These are phyloP conservation scores for Neotoxoptera formosana DNA, from an alignment of 1,140 invertebrate species.

Conservation along the genomic window DNA sequence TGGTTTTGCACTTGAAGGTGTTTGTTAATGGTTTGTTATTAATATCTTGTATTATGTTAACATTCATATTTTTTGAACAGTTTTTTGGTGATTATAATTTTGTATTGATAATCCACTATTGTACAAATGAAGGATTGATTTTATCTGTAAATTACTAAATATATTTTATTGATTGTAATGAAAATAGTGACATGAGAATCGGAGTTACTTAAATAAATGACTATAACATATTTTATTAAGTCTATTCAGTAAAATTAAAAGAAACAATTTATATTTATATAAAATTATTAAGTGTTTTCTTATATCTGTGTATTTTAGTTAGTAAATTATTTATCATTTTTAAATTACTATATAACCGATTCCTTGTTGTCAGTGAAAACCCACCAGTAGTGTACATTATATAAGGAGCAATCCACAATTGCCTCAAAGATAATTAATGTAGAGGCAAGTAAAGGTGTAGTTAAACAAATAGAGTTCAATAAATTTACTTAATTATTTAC, in stretches of 20 bases:
- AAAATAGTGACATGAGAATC: not conserved
- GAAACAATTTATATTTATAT: not conserved
- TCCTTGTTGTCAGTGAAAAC: not conserved
- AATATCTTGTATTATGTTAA: conserved; percentile 15
- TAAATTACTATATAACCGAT: not conserved
- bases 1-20: conserved; percentile 27
- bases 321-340: not conserved
- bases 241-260: not conserved
- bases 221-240: not conserved
- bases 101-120: not conserved
- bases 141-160: not conserved
- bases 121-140: not conserved
- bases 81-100: not conserved
- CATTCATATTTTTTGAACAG: not conserved
- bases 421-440: not conserved
- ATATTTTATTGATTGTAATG: not conserved
- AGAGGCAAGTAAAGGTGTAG: not conserved
- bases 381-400: not conserved
- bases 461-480: not conserved
- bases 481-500: not conserved
- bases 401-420: not conserved
- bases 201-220: not conserved
- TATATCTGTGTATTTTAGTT: not conserved
- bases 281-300: not conserved
- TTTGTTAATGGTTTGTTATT: conserved; percentile 23